Evolutionary conservation across 2,797 vertebrate genomes (phyloP).

Genomic region (Malurus leucopterus): DNA sequence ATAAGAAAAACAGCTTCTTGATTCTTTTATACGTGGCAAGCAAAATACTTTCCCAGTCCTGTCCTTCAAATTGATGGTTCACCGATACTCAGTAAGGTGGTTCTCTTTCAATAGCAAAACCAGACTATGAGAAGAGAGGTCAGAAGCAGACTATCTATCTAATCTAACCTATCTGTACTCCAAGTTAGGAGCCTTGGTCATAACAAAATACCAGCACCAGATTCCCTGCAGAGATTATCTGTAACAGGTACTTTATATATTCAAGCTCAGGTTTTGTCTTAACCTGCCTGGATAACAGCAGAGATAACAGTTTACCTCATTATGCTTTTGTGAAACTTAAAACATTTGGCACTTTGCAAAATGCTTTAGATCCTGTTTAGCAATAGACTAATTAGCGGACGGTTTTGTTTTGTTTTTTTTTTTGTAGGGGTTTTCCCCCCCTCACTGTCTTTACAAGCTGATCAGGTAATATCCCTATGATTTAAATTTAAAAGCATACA

Average conservation of each 20-base stretch:
- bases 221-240: background rate
- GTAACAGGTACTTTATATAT: background rate
- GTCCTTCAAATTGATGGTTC: background rate
- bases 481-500: background rate
- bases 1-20: slow-evolving; percentile 5
- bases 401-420: background rate
- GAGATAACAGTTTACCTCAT: background rate
- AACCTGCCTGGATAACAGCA: background rate
- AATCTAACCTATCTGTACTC: background rate
- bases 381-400: background rate
- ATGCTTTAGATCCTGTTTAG: background rate
- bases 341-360: background rate
- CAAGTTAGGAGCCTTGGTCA: background rate
- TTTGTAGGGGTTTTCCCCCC: too few relatives aligned
- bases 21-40: background rate
- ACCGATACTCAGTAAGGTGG: background rate
- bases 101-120: background rate
- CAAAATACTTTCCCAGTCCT: slow-evolving; percentile 1
- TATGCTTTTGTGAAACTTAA: background rate
- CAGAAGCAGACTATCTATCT: background rate
- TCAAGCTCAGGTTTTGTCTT: background rate
- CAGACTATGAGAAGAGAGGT: background rate
- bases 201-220: background rate
- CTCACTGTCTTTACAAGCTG: background rate
- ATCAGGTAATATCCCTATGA: background rate